Evolutionary conservation across 35 echinoderm and acorn worm species (phyloP).

Genomic region (Anneissia japonica): DNA sequence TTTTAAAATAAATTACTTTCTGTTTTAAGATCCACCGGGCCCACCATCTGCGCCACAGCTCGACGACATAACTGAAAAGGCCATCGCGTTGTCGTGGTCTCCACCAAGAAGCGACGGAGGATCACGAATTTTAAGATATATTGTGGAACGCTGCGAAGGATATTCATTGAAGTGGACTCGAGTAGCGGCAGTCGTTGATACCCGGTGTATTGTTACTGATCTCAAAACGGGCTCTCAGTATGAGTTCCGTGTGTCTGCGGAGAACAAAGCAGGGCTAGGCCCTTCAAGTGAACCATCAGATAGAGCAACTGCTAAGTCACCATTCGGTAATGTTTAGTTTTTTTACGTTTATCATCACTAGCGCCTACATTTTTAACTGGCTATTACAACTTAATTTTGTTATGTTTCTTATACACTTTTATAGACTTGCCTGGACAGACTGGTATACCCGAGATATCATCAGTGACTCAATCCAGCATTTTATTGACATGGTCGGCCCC

Average conservation of each 20-base stretch:
- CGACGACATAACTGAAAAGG: slow-evolving; percentile 58
- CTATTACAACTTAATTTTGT: not conserved
- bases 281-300: slow-evolving; percentile 74
- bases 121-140: slow-evolving; percentile 75
- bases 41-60: slow-evolving; percentile 78
- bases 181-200: slow-evolving; percentile 67
- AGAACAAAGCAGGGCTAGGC: slow-evolving; percentile 80
- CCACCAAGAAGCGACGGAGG: slow-evolving; percentile 78
- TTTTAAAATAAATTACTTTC: no score
- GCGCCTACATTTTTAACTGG: no score
- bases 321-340: slow-evolving; percentile 54
- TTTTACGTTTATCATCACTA: not conserved
- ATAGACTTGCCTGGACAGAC: slow-evolving; percentile 54
- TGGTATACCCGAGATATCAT: slow-evolving; percentile 19
- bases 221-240: slow-evolving; percentile 69
- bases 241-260: slow-evolving; percentile 78
- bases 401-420: not conserved
- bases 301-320: slow-evolving; percentile 76
- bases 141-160: slow-evolving; percentile 74
- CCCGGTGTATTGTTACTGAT: slow-evolving; percentile 49
- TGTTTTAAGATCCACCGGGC: slow-evolving; percentile 71
- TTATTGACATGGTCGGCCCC: slow-evolving; percentile 65
- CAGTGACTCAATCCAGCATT: slow-evolving; percentile 41
- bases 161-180: slow-evolving; percentile 71
- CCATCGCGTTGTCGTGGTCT: slow-evolving; percentile 83